Percentiles rank a stretch among this genome's conserved stretches.
phyloP scores from a whole-genome alignment of 2,113 vertebrate genomes.

The Sinocyclocheilus anshuiensis region DNA sequence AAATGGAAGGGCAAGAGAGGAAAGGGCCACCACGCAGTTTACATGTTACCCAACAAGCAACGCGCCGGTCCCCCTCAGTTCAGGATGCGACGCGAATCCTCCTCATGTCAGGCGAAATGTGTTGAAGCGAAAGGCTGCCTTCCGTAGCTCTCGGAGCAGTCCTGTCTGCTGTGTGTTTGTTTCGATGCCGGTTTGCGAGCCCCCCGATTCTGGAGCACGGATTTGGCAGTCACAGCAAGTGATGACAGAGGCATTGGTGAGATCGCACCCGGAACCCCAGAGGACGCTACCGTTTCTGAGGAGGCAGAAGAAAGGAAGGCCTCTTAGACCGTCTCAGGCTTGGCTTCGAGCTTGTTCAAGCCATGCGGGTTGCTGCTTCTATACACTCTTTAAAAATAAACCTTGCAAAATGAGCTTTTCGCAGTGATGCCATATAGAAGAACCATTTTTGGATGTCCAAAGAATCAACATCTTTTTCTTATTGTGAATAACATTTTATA shows the following conservation, averaged over 20 bases:
- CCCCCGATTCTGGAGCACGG: slow-evolving; percentile 77
- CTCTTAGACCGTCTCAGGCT: slow-evolving; percentile 35
- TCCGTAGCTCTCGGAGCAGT: slow-evolving; percentile 69
- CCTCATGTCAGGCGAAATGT: slow-evolving; percentile 73
- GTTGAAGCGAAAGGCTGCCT: slow-evolving; percentile 72
- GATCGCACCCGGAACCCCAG: slow-evolving; percentile 81
- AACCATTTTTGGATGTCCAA: background rate
- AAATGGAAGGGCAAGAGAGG: slow-evolving; percentile 75
- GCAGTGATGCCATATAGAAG: background rate
- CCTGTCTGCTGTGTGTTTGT: slow-evolving; percentile 75
- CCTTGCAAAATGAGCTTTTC: background rate
- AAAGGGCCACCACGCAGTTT: slow-evolving; percentile 73
- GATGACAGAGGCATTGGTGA: slow-evolving; percentile 84
- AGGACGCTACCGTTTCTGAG: slow-evolving; percentile 76
- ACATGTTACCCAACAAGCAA: slow-evolving; percentile 70
- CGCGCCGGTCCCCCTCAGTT: slow-evolving; percentile 64
- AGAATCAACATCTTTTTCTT: background rate
- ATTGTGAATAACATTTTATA: too few species aligned
- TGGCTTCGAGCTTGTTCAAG: background rate
- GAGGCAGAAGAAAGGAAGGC: slow-evolving; percentile 61
- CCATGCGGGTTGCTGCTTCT: too few species aligned
- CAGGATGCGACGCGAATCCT: slow-evolving; percentile 66
- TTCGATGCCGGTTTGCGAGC: slow-evolving; percentile 60
- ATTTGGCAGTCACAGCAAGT: slow-evolving; percentile 82
- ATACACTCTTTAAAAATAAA: background rate